These are phyloP conservation scores for Alca torda DNA, from an alignment of 2,797 vertebrate genomes.

Conservation along the genomic window DNA sequence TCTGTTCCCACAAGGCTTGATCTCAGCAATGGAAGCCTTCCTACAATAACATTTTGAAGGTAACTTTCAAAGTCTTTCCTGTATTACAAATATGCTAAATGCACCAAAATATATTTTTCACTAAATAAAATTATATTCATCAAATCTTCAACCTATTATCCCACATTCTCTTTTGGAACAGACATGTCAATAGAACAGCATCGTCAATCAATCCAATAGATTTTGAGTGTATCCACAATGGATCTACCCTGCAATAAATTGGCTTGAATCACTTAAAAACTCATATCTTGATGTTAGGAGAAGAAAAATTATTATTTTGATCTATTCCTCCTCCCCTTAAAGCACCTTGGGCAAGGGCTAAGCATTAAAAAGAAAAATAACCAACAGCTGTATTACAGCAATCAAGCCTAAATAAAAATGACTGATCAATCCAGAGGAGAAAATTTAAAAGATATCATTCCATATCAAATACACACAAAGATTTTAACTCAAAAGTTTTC, in stretches of 20 bases:
- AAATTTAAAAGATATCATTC: slow-evolving; percentile 7
- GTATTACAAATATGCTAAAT: background rate
- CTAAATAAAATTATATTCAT: slow-evolving; percentile 9
- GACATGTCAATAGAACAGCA: slow-evolving; percentile 17
- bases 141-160: slow-evolving; percentile 34
- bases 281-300: slow-evolving; percentile 29
- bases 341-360: slow-evolving; percentile 19
- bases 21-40: background rate
- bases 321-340: slow-evolving; percentile 25
- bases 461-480: background rate
- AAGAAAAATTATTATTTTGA: slow-evolving; percentile 51
- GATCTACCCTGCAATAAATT: slow-evolving; percentile 11
- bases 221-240: slow-evolving; percentile 26
- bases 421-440: slow-evolving; percentile 9
- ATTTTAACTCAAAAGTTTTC: slow-evolving; percentile 31
- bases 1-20: background rate
- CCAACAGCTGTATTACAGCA: slow-evolving; percentile 18
- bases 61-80: slow-evolving; percentile 34
- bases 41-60: background rate
- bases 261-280: slow-evolving; percentile 39
- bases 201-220: slow-evolving; percentile 36
- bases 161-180: slow-evolving; percentile 10
- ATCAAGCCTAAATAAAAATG: slow-evolving; percentile 25
- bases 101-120: background rate
- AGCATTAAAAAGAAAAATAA: slow-evolving; percentile 48